Evolutionary conservation across 1,140 invertebrate species (phyloP).

Genomic region (Lucilia cuprina): DNA sequence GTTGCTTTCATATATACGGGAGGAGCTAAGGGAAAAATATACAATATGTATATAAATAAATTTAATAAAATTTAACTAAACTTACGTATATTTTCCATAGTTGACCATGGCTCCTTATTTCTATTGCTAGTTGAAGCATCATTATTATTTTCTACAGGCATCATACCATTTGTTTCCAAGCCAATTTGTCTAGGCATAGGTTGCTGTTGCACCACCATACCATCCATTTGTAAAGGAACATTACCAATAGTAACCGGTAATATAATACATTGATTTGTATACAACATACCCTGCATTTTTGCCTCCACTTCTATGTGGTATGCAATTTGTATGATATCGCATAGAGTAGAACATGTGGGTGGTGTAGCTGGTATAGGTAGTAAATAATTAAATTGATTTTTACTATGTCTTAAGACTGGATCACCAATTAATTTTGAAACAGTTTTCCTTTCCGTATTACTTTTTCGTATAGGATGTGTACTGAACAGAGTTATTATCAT

Average conservation of each 20-base stretch:
- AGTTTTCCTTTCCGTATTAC: constrained; percentile 66
- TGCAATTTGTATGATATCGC: constrained; percentile 73
- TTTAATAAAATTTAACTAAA: background rate
- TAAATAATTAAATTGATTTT: constrained; percentile 49
- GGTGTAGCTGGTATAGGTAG: constrained; percentile 73
- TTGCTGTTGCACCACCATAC: constrained; percentile 30
- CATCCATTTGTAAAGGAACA: constrained; percentile 59
- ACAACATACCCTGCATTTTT: constrained; percentile 56
- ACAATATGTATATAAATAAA: background rate
- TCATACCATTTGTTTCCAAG: constrained; percentile 36
- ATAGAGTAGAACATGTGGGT: constrained; percentile 74
- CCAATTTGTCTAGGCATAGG: constrained; percentile 30
- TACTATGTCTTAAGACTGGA: constrained; percentile 62
- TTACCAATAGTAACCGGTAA: constrained; percentile 67
- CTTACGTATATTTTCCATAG: constrained; percentile 1
- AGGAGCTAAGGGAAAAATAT: constrained; percentile 42
- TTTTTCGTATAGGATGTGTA: constrained; percentile 65
- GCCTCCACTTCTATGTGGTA: constrained; percentile 71
- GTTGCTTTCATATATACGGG: constrained; percentile 55
- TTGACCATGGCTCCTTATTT: background rate
- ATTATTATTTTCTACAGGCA: background rate
- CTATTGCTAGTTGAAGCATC: background rate
- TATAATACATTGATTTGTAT: constrained; percentile 63
- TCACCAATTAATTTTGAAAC: constrained; percentile 64
- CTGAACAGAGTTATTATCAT: constrained; percentile 61